Evolutionary conservation across 2,113 vertebrate species (phyloP).

Genomic region (Callipepla californica): DNA sequence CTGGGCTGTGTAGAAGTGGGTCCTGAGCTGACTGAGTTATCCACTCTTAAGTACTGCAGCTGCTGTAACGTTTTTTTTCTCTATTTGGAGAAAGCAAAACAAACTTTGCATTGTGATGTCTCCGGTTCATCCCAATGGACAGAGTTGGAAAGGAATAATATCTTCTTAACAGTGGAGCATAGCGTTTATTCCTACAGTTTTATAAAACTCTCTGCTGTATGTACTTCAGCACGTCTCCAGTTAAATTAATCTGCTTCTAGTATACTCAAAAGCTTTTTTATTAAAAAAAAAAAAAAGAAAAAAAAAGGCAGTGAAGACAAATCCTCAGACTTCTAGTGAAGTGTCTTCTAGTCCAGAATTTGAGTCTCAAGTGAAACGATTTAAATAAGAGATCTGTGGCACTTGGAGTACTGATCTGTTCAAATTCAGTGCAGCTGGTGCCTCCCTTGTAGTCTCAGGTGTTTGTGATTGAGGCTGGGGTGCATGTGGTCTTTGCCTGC

Average conservation of each 20-base stretch:
- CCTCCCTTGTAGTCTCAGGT: background rate
- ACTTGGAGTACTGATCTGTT: background rate
- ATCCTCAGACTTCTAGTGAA: background rate
- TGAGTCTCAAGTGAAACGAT: background rate
- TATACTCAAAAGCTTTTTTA: background rate
- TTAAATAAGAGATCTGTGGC: background rate
- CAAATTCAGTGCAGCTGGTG: background rate
- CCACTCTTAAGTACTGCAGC: background rate
- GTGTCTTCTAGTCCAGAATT: background rate
- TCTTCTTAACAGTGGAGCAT: background rate
- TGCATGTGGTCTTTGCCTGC: background rate
- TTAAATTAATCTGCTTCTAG: background rate
- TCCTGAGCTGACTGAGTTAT: background rate
- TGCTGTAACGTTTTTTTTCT: background rate
- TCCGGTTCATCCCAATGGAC: background rate
- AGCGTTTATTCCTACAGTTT: background rate
- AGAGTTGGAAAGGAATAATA: background rate
- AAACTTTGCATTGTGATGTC: background rate
- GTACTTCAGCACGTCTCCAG: background rate
- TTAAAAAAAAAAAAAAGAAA: background rate
- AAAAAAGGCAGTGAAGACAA: background rate
- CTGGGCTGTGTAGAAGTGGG: background rate
- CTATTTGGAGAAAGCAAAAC: background rate
- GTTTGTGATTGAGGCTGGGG: background rate
- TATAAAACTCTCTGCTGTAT: background rate